Evolutionary conservation across 1,140 invertebrate genomes (phyloP), one percentile per base, ranked within the genome.

Genomic region (Drosophila novamexicana): DNA sequence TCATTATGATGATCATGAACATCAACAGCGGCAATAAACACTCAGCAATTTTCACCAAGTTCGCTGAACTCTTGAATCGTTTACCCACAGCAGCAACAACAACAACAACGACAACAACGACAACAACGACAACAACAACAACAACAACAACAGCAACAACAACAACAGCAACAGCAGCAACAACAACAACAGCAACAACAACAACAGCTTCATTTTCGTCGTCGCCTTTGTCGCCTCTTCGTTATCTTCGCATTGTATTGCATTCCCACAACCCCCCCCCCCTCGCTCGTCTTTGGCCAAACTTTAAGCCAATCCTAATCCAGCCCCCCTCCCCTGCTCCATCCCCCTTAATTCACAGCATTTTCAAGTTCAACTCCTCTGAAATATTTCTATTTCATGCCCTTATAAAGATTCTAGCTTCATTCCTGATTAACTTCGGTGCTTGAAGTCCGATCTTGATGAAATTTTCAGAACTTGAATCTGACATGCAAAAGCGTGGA

Each of bases 1-100:
- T 44, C 36, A 65, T 65, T 3, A 45, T 12, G 29, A 77, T 56
- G 37, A 56, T 52, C 61, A 63, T 37, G 36, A 70, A 54, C 59
- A 58, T 50, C 61, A 61, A 59, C 70, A 58, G 42, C 14, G 14
- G 14, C 47, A 44, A 80, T 72, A 72, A 81, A 76, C 73, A 76
- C 57, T 81, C 73, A 54, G 78, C 73, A 71, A 81, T 81, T 81
- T 81, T 79, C 59, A 61, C 72, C 57, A 63, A 59, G 77, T 77
- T 79, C 79, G 74, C 65, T 81, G 79, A 81, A 81, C 79, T 80
- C 75, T 63, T 65, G 36, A 62, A 52, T n/a, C 49, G 57, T 59
- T 61, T 68, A 68, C 22, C 14, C 59, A 62, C 67, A 61, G 45
- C 58, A 68, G 14, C 14, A 14, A 64, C 54, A 65, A 50, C 73